Conservation (phyloP, 2,113 vertebrate genomes). For the Parus major region DNA sequence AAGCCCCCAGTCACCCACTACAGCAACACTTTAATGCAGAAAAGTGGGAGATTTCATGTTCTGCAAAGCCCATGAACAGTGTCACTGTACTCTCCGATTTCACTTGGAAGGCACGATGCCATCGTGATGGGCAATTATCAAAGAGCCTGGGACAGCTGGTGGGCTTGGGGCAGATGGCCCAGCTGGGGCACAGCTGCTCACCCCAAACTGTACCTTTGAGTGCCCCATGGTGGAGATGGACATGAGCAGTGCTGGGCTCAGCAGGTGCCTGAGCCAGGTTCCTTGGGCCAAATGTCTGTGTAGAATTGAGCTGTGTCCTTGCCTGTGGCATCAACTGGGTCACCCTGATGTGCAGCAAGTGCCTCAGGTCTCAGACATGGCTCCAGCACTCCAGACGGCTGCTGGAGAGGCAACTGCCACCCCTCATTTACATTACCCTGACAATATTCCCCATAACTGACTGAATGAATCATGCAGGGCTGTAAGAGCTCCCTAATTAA, state of each 20-base stretch:
- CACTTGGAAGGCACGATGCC: background rate
- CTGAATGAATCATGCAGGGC: constrained; percentile 3
- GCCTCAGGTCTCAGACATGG: background rate
- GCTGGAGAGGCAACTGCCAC: background rate
- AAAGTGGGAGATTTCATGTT: background rate
- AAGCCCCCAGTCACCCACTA: background rate
- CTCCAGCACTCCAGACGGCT: background rate
- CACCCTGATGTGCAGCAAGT: background rate
- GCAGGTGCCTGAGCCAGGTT: accelerated
- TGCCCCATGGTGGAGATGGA: accelerated
- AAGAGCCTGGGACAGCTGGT: background rate
- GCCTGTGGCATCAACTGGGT: background rate
- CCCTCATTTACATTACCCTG: background rate
- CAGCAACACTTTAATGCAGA: background rate
- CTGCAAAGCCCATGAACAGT: background rate
- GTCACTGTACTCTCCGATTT: background rate
- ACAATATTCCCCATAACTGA: background rate
- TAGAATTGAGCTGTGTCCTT: background rate
- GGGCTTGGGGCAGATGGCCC: background rate
- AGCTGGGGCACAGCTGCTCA: background rate
- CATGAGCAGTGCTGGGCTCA: accelerated
- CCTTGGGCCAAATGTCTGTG: background rate
- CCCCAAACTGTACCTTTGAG: background rate
- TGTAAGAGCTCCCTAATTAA: constrained; percentile 23
- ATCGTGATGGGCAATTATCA: accelerated